Conservation (phyloP, 2,113 vertebrate species). For the Protomyctophum bolini region DNA sequence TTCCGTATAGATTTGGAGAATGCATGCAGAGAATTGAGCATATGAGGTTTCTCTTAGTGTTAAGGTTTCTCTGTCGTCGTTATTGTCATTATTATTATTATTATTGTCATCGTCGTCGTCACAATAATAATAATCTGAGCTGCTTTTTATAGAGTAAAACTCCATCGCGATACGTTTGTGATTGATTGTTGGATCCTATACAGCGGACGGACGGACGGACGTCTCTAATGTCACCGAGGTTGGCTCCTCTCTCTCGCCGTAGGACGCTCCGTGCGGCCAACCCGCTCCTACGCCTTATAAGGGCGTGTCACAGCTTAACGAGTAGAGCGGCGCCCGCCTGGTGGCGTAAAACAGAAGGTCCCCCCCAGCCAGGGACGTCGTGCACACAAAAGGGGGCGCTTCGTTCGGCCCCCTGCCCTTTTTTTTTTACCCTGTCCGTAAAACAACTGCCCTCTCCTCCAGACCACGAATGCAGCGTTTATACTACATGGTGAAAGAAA, state of each 20-base stretch:
- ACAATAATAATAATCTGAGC: conserved; percentile 56
- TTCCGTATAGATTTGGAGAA: conserved; percentile 54
- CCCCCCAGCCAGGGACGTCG: too few relatives aligned
- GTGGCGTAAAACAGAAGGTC: too few relatives aligned
- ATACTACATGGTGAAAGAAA: too few relatives aligned
- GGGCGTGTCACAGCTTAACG: too few relatives aligned
- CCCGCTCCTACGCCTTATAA: too few relatives aligned
- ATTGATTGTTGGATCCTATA: conserved; percentile 22
- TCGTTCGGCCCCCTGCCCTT: too few relatives aligned
- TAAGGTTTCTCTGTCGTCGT: conserved; percentile 23
- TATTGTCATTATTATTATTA: conserved; percentile 39
- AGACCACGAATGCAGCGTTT: too few relatives aligned
- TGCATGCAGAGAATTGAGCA: conserved; percentile 75
- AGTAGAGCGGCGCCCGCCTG: too few relatives aligned
- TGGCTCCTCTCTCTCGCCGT: background rate
- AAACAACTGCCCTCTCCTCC: too few relatives aligned
- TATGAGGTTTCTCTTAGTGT: conserved; percentile 46
- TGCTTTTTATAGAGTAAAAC: conserved; percentile 52
- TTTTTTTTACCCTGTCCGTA: too few relatives aligned
- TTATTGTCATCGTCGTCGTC: conserved; percentile 30
- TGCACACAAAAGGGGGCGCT: too few relatives aligned
- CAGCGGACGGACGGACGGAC: conserved; percentile 27
- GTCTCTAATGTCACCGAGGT: conserved; percentile 49
- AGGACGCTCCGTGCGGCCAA: too few relatives aligned
- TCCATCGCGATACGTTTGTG: conserved; percentile 56